Percentiles rank a stretch among this genome's conserved stretches.
Evolutionary conservation across 1,140 invertebrate species (phyloP).

Genomic region (Paramacrobiotus metropolitanus): DNA sequence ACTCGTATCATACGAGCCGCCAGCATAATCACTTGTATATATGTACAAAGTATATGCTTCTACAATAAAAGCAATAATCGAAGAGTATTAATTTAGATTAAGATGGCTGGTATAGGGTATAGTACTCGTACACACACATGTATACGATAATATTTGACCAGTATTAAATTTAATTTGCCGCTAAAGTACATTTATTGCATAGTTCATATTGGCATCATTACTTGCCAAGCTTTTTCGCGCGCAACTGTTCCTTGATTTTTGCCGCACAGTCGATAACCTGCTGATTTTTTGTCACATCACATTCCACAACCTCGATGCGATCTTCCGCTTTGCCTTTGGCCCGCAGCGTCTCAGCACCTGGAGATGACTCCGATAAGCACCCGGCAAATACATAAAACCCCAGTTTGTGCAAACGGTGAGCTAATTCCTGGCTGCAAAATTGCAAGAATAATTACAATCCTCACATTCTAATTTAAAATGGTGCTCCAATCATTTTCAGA

Average conservation of each 20-base stretch:
- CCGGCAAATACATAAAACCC: conserved; percentile 34
- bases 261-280: conserved; percentile 15
- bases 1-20: no score
- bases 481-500: background rate
- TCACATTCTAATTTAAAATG: background rate
- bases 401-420: conserved; percentile 19
- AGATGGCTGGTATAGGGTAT: no score
- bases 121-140: no score
- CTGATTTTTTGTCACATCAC: conserved; percentile 19
- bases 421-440: conserved; percentile 17
- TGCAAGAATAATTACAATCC: background rate
- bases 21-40: no score
- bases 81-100: no score
- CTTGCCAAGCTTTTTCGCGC: background rate
- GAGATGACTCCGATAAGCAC: conserved; percentile 31
- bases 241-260: conserved; percentile 16
- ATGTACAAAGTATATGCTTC: no score
- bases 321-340: conserved; percentile 14
- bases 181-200: conserved; percentile 7
- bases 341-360: conserved; percentile 22
- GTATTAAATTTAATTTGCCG: no score
- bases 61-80: no score
- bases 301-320: conserved; percentile 16
- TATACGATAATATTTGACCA: no score
- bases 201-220: background rate